Evolutionary conservation across 2,888 invertebrate genomes (phyloP).

Genomic region (Lepidochitona cinerea): DNA sequence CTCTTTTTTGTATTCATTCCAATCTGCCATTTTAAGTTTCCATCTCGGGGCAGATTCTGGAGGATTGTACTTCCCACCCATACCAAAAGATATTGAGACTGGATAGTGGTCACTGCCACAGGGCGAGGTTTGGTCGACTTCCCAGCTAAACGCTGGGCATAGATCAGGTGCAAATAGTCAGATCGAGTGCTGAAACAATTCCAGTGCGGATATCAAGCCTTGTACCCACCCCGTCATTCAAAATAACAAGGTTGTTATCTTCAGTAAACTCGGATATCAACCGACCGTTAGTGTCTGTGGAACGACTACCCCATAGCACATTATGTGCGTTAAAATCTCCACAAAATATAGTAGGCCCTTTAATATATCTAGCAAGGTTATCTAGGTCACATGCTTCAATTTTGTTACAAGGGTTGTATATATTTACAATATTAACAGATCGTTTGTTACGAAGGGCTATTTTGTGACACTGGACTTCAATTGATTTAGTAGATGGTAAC

Average conservation of each 20-base stretch:
- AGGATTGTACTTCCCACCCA: not conserved
- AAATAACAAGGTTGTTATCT: not conserved
- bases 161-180: not conserved
- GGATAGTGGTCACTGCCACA: not conserved
- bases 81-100: not conserved
- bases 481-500: not conserved
- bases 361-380: not conserved
- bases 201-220: not conserved
- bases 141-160: not conserved
- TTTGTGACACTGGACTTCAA: not conserved
- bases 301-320: not conserved
- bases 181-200: not conserved
- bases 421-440: not conserved
- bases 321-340: not conserved
- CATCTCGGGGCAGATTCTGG: not conserved
- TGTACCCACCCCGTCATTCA: not conserved
- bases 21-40: not conserved
- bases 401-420: not conserved
- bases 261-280: not conserved
- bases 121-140: not conserved
- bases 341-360: not conserved
- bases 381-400: not conserved
- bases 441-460: not conserved
- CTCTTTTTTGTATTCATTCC: not conserved
- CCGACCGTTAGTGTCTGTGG: not conserved